Base-by-base conservation (phyloP, 1,140 invertebrate species). In the Nasonia longicornis region DNA sequence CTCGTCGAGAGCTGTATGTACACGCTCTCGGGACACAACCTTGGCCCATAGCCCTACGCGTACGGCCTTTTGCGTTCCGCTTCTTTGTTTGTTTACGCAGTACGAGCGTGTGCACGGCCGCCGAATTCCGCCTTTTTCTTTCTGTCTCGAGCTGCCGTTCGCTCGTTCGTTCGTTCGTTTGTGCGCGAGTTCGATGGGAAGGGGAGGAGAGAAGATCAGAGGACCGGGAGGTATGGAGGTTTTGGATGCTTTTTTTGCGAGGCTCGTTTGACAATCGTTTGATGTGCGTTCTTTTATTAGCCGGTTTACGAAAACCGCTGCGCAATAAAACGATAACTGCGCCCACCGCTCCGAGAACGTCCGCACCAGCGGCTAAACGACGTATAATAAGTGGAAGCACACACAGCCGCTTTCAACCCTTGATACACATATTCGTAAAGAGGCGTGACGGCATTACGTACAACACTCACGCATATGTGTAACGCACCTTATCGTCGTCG, bases 391-490 rank as follows among this genome's bases (percentile, higher is more conserved):
- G 63, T 20, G 38, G 42, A 69, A 0, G 3, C 3, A 52, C 12
- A 63, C 38, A 20, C 8, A 11, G 67, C 26, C 26, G 4, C 58
- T 10, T 20, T 29, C 42, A 26, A 73, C 70, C 38, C 70, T 48
- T 74, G 3, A 26, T 6, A 35, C 31, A 35, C 4, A 35, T 6
- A 35, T 35, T 35, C n/a, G 66, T 42, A 14, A 12, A 73, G 45
- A 81, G 79, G 79, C 79, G 79, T 81, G 79, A 81, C 79, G 10
- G 22, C 45, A 69, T 74, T 76, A 76, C 20, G 58, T 74, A 29
- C 64, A 58, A 58, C 6, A 58, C 16, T 20, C 52, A 76, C 29
- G 71, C 64, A 16, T n/a, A 20, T 38, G n/a, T 20, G 35, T 38
- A 70, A 2, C 26, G 26, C 20, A 70, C 67, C 66, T 31, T 69